phyloP scores from a whole-genome alignment of 2,888 invertebrate species.

The Sesia bembeciformis region DNA sequence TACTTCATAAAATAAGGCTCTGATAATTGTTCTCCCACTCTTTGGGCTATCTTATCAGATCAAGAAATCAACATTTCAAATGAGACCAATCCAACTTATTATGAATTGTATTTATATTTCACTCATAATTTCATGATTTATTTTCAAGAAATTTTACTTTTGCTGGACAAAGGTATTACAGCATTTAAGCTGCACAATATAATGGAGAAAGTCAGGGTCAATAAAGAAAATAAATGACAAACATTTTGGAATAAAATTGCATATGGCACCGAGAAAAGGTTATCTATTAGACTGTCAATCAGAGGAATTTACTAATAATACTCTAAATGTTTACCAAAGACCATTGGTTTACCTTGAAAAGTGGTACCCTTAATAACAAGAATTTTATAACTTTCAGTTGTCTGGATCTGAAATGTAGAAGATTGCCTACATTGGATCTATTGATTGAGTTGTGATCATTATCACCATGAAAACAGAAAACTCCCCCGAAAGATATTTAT shows the following conservation, averaged over 20 bases:
- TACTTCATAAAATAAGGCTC: neutral
- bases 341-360: neutral
- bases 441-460: no score
- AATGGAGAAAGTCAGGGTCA: neutral
- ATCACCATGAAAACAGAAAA: no score
- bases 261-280: neutral
- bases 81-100: neutral
- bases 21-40: neutral
- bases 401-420: no score
- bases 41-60: neutral
- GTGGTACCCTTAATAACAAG: no score
- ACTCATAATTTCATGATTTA: neutral
- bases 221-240: neutral
- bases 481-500: no score
- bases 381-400: no score
- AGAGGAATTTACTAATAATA: neutral
- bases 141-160: neutral
- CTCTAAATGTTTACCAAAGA: neutral
- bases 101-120: neutral
- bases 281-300: neutral
- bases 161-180: neutral
- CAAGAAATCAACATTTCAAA: neutral
- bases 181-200: neutral
- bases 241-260: neutral
- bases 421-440: no score